Evolutionary conservation across 92 coral and sea anemone species (phyloP), one percentile per base, ranked within the genome.

Genomic region (Blastomussa wellsi): DNA sequence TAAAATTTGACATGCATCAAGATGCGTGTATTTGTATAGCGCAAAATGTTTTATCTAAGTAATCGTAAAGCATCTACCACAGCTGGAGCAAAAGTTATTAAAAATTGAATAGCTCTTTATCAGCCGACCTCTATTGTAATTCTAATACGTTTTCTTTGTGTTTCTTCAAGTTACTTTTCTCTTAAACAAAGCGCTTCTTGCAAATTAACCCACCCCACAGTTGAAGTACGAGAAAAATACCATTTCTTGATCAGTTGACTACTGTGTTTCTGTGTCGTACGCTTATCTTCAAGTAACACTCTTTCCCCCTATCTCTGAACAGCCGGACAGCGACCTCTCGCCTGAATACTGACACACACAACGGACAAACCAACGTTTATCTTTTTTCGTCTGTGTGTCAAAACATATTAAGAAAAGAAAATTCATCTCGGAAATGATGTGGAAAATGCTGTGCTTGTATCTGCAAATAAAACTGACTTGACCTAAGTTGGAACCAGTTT

Each of bases 31-130:
- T 71, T 32, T 36, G 78, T 76, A 52, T 71, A 57, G 53, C 22
- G 78, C 65, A 51, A 83, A 83, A 59, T 60, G 64, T 42, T 37
- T 83, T 83, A 39, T 74, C 72, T 28, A 51, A 36, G 32, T n/a
- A 41, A 83, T 74, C 81, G 42, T 32, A 64, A 59, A 26, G 62
- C 51, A 33, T n/a, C 66, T 38, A 77, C 71, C 88, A 53, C 83
- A 62, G 77, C 74, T 77, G 67, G 68, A 52, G 75, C n/a, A 48
- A 53, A 42, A 74, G 69, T 60, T 59, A 85, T 85, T 77, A 85
- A 85, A 85, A 66, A 77, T 85, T 77, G 88, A 85, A 85, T 66
- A 77, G 52, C 80, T 19, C 80, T 57, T 73, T 36, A 72, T 83
- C 80, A 38, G 12, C 82, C 37, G 32, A 68, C 82, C 88, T 76